Base-by-base conservation (phyloP, 2,888 invertebrate species). In the Zootermopsis nevadensis region DNA sequence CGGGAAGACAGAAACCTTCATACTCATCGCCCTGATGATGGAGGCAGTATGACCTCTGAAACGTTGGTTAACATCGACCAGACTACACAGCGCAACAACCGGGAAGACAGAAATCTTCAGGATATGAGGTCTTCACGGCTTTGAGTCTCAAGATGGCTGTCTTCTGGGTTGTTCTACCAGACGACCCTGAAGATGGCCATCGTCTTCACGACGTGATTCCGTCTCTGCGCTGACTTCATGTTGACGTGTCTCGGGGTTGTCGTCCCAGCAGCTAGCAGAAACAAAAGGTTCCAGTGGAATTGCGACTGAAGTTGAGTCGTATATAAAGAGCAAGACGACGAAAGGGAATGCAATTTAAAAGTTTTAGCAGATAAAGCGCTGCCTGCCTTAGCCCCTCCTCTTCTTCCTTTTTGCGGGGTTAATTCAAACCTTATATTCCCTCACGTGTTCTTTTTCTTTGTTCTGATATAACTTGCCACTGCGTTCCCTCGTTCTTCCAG, bases 261-360 rank as follows among this genome's bases (percentile, higher is more conserved):
- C 33, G 24, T 42, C 77, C 82, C 67, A 33, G 55, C 76, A 55
- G 42, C 72, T 53, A 53, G 30, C 66, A 60, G 80, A 82, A 85
- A 85, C 85, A 85, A 85, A 85, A 84, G 85, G 82, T 81, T 77
- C 77, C n/a, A 33, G 55, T n/a, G 83, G 83, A 84, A 84, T 84
- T 84, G 82, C 83, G 83, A 76, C 82, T 79, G 42, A 81, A 80
- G 82, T 83, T 82, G 83, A 84, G 83, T 83, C 84, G 82, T 82
- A 82, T 83, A 84, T 84, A 84, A 84, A 84, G 82, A 38, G 38
- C 7, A 74, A 33, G 31, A n/a, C 69, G 33, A 30, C 69, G 38
- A 42, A 24, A 80, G 83, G 83, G 85, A 84, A 85, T 84, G 85
- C 85, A 85, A 85, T 85, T 85, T 85, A 84, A 85, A 85, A 85